These are phyloP conservation scores for Caranx ignobilis DNA, from an alignment of 2,113 vertebrate species.

Conservation along the genomic window DNA sequence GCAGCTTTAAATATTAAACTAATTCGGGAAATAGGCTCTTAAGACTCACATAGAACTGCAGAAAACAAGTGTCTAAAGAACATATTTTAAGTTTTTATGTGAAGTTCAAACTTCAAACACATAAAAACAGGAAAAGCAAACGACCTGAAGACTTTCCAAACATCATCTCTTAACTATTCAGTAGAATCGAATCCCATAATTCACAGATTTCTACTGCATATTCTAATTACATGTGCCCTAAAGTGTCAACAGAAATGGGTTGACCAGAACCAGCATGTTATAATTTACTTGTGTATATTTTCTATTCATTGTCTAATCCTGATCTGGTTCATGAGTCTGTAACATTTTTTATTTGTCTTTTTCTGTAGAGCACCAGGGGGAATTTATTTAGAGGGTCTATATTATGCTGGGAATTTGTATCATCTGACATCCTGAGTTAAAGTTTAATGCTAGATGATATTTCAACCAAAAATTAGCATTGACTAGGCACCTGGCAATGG, in stretches of 20 bases:
- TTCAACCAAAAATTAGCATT: background rate
- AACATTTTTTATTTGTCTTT: background rate
- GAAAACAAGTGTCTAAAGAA: conserved; percentile 17
- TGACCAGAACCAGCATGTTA: background rate
- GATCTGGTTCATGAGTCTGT: background rate
- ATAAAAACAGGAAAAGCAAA: conserved; percentile 5
- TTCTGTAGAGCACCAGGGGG: too few relatives aligned
- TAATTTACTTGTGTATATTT: too few relatives aligned
- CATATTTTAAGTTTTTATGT: background rate
- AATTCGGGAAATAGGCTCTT: conserved; percentile 18
- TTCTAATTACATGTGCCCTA: background rate
- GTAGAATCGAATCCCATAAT: background rate
- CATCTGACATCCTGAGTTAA: background rate
- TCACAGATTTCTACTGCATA: background rate
- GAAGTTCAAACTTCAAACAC: conserved; percentile 13
- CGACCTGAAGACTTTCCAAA: conserved; percentile 7
- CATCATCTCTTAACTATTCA: background rate
- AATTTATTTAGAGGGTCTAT: too few relatives aligned
- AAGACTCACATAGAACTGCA: background rate
- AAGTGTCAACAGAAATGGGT: background rate
- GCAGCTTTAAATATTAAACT: conserved; percentile 27
- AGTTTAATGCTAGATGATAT: background rate
- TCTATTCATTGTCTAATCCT: background rate
- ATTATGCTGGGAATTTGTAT: background rate
- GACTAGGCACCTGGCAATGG: background rate